Evolutionary conservation across 1,140 invertebrate species (phyloP), one percentile per base, ranked within the genome.

Genomic region (Stenopsyche tienmushanensis): DNA sequence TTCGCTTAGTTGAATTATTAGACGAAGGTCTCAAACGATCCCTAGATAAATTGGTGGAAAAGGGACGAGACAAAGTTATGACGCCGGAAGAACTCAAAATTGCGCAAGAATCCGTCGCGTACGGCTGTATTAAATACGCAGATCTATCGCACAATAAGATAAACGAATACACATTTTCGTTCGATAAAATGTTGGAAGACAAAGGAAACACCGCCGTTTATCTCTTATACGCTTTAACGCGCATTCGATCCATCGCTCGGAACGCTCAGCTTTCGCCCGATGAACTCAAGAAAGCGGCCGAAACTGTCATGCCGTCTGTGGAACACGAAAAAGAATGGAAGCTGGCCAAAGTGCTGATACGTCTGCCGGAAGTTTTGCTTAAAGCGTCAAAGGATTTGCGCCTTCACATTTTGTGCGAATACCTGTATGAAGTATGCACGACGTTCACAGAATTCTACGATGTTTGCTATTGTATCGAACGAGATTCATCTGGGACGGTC

Each of bases 101-200:
- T 44, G 96, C 96, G 0, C 89, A 94, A 76, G 88, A 95, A 81
- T 87, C 96, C 1, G 87, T 99, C 0, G 97, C 97, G 0, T 99
- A 97, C 78, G 96, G 97, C 1, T 99, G 98, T 73, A 98, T 99
- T 47, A 99, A 98, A 78, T 99, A 99, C 78, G 92, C 97, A 2
- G 98, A 99, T 84, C 81, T 99, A 18, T 91, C 88, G 9, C 94
- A 99, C 72, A 97, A 97, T 76, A 84, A 96, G 59, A 89, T 86
- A 58, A 90, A 94, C 76, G 97, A 99, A 76, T 99, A 99, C 74
- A 86, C 99, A 7, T 99, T 99, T 79, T 99, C 97, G 0, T 99
- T 99, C 82, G 96, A 99, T 74, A 96, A 93, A 85, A 99, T 99
- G 98, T 82, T 99, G 26, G 96, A 99, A 73, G 97, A 99, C 76